Conservation (phyloP, 64 coral and sea anemone species). For the Stichodactyla helianthus region DNA sequence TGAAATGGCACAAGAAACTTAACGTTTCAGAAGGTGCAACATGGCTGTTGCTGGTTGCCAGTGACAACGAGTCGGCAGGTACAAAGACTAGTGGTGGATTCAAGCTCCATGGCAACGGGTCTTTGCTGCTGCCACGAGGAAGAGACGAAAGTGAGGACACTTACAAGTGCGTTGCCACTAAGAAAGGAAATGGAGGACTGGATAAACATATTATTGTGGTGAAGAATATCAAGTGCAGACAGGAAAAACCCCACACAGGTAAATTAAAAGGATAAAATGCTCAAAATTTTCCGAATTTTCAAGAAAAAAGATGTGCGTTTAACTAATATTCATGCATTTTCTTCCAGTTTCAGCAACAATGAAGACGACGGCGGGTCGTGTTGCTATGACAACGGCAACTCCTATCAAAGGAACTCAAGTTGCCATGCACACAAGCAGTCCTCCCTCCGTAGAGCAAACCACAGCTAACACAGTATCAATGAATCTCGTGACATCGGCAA, state of each 20-base stretch:
- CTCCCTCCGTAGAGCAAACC: too few relatives aligned
- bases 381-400: not conserved
- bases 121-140: not conserved
- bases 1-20: not conserved
- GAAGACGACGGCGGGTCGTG: not conserved
- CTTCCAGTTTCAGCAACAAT: not conserved
- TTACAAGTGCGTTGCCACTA: slow-evolving; percentile 6
- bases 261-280: not conserved
- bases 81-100: not conserved
- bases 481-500: not conserved
- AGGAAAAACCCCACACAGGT: not conserved
- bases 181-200: not conserved
- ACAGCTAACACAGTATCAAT: not conserved
- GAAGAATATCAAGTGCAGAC: slow-evolving; percentile 2
- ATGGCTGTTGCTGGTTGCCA: not conserved
- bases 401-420: not conserved
- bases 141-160: not conserved
- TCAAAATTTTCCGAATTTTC: not conserved
- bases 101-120: not conserved
- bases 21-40: not conserved
- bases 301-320: too few relatives aligned
- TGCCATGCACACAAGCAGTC: not conserved
- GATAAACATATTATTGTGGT: slow-evolving; percentile 1
- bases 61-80: not conserved
- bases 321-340: not conserved